Evolutionary conservation across 2,797 vertebrate genomes (phyloP), one percentile per base, ranked within the genome.

Genomic region (Babyrousa celebensis): DNA sequence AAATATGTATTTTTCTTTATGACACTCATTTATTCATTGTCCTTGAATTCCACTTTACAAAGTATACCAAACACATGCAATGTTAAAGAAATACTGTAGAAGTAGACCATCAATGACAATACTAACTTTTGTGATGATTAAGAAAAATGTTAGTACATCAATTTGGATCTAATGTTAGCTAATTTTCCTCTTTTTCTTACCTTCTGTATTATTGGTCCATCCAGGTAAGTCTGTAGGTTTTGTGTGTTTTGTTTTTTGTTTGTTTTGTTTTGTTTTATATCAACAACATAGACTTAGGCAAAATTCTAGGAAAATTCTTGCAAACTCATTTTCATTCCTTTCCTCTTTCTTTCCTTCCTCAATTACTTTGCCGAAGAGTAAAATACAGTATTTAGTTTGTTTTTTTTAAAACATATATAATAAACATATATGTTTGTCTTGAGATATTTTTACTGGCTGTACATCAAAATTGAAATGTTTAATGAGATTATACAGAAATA

Each of bases 51-150:
- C 9, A 40, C 3, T 68, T 86, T 58, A 85, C 10, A 48, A 1
- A 68, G 8, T 17, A 27, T 36, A 54, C 70, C 21, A 71, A 71
- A 86, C 56, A 48, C 60, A 7, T 60, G 3, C 23, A 71, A 21
- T 52, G 0, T 72, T 62, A 54, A 86, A 77, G 21, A 86, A 88
- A 84, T 16, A 75, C 3, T 52, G 11, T 67, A 65, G 27, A 77
- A 70, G 12, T 36, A 79, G n/a, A 65, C 0, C 15, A 71, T 68
- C 10, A 82, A 65, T 62, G 14, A 8, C 87, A 58, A n/a, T 60
- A 23, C 40, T 70, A 75, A 78, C 52, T 85, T 94, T 63, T 94
- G 5, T 83, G 15, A 87, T 9, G 25, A 79, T 72, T 89, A 86
- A 95, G 43, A 67, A 36, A 85, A 71, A 70, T 72, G 14, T 65